phyloP scores from a whole-genome alignment of 1,140 invertebrate species.

The Sycophila sp. region DNA sequence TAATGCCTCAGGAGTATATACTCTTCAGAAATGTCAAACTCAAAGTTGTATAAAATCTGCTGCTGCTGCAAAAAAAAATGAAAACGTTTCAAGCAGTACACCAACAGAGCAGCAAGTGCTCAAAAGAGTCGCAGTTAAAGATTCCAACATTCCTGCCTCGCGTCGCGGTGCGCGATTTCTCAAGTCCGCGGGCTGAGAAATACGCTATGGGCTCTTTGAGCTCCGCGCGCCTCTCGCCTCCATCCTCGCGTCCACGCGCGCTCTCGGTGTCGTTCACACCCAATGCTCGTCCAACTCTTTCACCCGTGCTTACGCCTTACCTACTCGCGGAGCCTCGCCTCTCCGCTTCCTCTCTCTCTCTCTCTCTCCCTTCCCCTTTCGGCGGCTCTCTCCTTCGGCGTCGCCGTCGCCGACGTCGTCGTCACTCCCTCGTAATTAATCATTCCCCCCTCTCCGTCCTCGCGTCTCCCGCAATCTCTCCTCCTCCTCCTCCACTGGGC shows the following conservation, averaged over 20 bases:
- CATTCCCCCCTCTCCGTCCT: conserved; percentile 55
- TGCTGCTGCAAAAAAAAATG: too few relatives aligned
- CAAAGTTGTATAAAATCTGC: too few relatives aligned
- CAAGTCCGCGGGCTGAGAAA: conserved; percentile 15
- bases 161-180: background rate
- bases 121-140: background rate
- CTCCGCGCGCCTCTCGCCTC: background rate
- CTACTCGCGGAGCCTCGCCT: conserved; percentile 11
- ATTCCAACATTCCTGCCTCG: background rate
- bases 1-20: too few relatives aligned
- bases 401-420: conserved; percentile 43
- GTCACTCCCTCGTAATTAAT: conserved; percentile 66
- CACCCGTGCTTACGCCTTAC: conserved; percentile 19
- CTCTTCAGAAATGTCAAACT: too few relatives aligned
- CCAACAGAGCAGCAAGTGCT: too few relatives aligned
- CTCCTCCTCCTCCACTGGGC: conserved; percentile 43
- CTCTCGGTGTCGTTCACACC: conserved; percentile 18
- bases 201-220: too few relatives aligned
- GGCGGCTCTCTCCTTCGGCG: conserved; percentile 26
- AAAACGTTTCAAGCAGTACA: too few relatives aligned
- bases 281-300: conserved; percentile 34
- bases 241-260: background rate
- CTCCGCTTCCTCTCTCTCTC: conserved; percentile 5
- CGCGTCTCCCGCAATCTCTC: conserved; percentile 46
- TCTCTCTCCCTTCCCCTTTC: conserved; percentile 27